A percentile compares a stretch with the other conserved stretches of the same genome.
Conservation (phyloP, 2,888 invertebrate species). For the Syritta pipiens region DNA sequence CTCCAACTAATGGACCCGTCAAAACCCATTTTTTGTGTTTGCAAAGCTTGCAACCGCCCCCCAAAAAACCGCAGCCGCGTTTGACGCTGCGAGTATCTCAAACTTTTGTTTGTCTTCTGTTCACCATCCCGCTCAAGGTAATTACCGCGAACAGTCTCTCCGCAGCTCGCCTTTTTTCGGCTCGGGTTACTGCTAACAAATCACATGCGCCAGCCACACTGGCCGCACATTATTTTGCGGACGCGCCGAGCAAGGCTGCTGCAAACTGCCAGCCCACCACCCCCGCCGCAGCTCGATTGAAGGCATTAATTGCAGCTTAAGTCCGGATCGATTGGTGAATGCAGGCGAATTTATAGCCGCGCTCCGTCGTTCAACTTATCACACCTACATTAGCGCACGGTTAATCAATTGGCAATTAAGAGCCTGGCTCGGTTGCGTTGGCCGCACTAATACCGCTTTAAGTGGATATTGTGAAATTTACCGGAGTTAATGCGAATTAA, state of each 20-base stretch:
- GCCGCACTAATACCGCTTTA: slow-evolving; percentile 56
- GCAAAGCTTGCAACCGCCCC: too few relatives aligned
- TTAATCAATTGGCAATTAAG: slow-evolving; percentile 66
- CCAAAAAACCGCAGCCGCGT: too few relatives aligned
- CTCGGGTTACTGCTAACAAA: too few relatives aligned
- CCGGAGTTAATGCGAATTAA: slow-evolving; percentile 65
- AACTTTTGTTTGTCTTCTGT: background rate
- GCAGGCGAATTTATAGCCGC: slow-evolving; percentile 39
- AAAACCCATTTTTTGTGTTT: too few relatives aligned
- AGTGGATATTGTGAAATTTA: slow-evolving; percentile 67
- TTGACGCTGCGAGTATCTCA: too few relatives aligned
- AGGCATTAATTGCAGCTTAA: slow-evolving; percentile 61
- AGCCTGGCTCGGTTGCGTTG: slow-evolving; percentile 11
- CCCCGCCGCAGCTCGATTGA: background rate
- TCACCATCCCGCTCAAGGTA: background rate
- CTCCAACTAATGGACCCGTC: too few relatives aligned
- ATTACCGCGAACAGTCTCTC: background rate
- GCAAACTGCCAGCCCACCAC: slow-evolving; percentile 6
- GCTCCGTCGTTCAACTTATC: slow-evolving; percentile 45
- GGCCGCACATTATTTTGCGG: slow-evolving; percentile 10
- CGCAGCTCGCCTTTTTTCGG: too few relatives aligned
- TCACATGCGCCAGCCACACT: background rate
- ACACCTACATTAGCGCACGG: slow-evolving; percentile 59
- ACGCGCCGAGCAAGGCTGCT: slow-evolving; percentile 2
- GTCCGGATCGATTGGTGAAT: slow-evolving; percentile 57